A percentile compares a stretch with the other conserved stretches of the same genome.
phyloP scores from a whole-genome alignment of 2,797 vertebrate genomes.

The Malacoraja senta region DNA sequence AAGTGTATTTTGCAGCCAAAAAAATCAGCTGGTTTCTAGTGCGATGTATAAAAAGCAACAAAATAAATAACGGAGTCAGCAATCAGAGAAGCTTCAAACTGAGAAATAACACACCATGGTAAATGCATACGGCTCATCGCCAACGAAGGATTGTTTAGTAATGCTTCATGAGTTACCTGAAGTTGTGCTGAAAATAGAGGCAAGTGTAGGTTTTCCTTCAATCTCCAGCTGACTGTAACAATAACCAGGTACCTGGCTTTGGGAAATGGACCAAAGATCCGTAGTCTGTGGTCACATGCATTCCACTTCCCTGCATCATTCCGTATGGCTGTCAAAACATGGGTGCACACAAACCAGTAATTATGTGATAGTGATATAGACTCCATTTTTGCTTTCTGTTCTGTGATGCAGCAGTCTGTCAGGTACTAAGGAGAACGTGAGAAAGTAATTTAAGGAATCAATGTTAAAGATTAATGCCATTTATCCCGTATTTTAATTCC shows the following conservation, averaged over 20 bases:
- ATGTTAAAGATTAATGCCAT: neutral
- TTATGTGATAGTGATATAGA: neutral
- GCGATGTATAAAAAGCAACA: neutral
- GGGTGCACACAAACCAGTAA: neutral
- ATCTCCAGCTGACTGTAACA: neutral
- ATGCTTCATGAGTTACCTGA: neutral
- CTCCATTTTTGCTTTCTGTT: neutral
- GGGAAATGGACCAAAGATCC: neutral
- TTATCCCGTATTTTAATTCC: neutral
- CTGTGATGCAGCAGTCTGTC: neutral
- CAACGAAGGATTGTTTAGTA: neutral
- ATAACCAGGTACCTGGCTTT: neutral
- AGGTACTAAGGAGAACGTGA: neutral
- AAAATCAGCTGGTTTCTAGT: neutral
- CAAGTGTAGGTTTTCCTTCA: neutral
- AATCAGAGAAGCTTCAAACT: neutral
- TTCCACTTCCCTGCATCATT: neutral
- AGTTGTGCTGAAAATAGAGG: neutral
- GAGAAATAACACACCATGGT: neutral
- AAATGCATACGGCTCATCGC: neutral
- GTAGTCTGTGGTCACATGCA: neutral
- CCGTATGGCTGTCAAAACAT: neutral
- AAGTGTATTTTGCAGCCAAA: neutral
- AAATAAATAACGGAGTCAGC: neutral
- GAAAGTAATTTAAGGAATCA: neutral